Conservation (phyloP, 92 coral and sea anemone genomes). For the Epizoanthus illoricatus region DNA sequence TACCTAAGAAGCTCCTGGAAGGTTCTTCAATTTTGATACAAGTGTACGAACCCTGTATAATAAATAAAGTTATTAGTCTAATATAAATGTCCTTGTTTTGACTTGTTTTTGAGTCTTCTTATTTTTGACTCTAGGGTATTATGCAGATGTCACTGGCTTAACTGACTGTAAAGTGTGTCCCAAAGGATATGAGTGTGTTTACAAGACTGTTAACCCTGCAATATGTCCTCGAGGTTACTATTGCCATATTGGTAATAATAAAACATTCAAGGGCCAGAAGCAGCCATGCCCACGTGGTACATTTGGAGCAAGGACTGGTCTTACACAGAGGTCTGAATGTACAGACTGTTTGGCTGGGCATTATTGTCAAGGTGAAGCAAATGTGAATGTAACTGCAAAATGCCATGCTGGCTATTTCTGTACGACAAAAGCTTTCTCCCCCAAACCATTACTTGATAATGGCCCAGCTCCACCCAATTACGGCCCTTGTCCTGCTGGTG, state of each 20-base stretch:
- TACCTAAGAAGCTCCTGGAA: too few relatives aligned
- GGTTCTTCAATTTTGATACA: too few relatives aligned
- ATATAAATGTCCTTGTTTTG: too few relatives aligned
- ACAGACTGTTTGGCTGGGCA: slow-evolving; percentile 80
- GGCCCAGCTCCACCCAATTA: slow-evolving; percentile 50
- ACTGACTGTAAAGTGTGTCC: slow-evolving; percentile 64
- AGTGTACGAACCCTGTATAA: too few relatives aligned
- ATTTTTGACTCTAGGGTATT: slow-evolving; percentile 50
- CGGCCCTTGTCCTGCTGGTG: slow-evolving; percentile 91
- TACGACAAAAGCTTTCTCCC: slow-evolving; percentile 53
- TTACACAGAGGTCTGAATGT: slow-evolving; percentile 58
- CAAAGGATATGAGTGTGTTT: slow-evolving; percentile 75
- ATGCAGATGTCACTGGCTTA: slow-evolving; percentile 79
- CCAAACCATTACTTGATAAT: slow-evolving; percentile 63
- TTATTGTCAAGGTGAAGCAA: slow-evolving; percentile 70
- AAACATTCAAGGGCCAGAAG: slow-evolving; percentile 53
- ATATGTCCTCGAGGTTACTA: slow-evolving; percentile 87
- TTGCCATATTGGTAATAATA: slow-evolving; percentile 66
- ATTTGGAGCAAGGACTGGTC: slow-evolving; percentile 75
- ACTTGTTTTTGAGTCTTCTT: not conserved
- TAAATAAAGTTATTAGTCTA: too few relatives aligned
- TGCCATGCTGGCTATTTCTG: slow-evolving; percentile 91
- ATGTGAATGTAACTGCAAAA: slow-evolving; percentile 62
- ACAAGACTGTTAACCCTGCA: slow-evolving; percentile 59
- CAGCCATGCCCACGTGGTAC: slow-evolving; percentile 90